Conservation (phyloP, 2,797 vertebrate genomes). For the Sternotherus odoratus region DNA sequence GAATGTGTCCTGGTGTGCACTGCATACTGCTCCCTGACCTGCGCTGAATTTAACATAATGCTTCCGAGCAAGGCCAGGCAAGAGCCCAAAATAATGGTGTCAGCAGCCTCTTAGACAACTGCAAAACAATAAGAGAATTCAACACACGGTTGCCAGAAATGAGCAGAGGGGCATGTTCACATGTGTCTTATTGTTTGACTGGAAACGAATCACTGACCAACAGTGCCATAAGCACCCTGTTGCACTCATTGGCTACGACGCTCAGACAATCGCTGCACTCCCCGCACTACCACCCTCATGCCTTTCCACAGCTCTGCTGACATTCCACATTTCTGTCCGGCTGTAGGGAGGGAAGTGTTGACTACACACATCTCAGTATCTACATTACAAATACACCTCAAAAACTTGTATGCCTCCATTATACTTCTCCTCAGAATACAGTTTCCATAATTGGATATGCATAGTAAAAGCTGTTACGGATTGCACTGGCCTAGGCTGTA, state of each 20-base stretch:
- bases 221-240: not conserved
- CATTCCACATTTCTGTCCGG: not conserved
- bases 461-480: not conserved
- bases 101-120: not conserved
- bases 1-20: rapidly evolving
- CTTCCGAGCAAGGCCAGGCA: rapidly evolving
- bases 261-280: not conserved
- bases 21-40: not conserved
- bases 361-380: not conserved
- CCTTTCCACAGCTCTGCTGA: slow-evolving; percentile 24
- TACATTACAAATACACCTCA: not conserved
- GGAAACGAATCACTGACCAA: slow-evolving; percentile 46
- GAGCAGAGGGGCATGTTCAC: slow-evolving; percentile 48
- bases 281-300: not conserved
- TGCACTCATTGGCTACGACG: not conserved
- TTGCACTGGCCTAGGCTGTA: not conserved
- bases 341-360: not conserved
- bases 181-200: slow-evolving; percentile 51
- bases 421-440: not conserved
- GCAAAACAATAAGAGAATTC: not conserved
- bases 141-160: slow-evolving; percentile 32
- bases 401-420: slow-evolving; percentile 1
- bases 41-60: not conserved
- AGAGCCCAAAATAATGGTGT: not conserved
- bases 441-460: not conserved